Evolutionary conservation across 1,140 invertebrate species (phyloP), one percentile per base, ranked within the genome.

Genomic region (Conus betulinus): DNA sequence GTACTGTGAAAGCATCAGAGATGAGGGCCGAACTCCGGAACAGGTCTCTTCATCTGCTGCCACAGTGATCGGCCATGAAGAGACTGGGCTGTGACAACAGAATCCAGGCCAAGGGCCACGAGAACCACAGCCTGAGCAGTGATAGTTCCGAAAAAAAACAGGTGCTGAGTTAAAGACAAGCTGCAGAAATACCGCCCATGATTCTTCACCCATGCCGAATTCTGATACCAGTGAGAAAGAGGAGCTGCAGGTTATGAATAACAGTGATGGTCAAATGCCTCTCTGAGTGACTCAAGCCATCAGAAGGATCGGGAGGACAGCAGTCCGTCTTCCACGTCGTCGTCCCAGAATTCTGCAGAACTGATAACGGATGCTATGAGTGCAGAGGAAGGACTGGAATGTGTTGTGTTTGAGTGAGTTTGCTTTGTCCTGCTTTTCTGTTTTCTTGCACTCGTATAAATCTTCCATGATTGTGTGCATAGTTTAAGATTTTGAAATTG

Each of bases 361-460:
- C 67, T 13, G 17, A 20, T 23, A 0, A 23, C 6, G 11, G 67
- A 71, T n/a, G 67, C 13, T 10, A 23, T 15, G 3, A 13, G 15
- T 53, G 11, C 39, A 6, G 39, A 81, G 51, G 82, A 84, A 27
- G 82, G 82, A 8, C 57, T 84, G 82, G 82, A 84, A 17, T n/a
- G 63, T 55, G 3, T 53, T 84, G 55, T 84, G 55, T 63, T 25
- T 84, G 55, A 57, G 82, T 84, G 52, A 60, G 82, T 84, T 39
- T 39, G 23, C 52, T 13, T 57, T 51, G 1, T 71, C 20, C 20
- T 71, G 57, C 39, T 39, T 39, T 39, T 39, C 39, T 39, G 39
- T 39, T 39, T 39, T 39, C 39, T 39, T 39, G 39, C 3, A 3
- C 39, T 39, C 39, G 0, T 39, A 1, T 39, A 3, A 39, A 39